These are phyloP conservation scores for Odontesthes bonariensis DNA, from an alignment of 2,113 vertebrate genomes.

Conservation along the genomic window DNA sequence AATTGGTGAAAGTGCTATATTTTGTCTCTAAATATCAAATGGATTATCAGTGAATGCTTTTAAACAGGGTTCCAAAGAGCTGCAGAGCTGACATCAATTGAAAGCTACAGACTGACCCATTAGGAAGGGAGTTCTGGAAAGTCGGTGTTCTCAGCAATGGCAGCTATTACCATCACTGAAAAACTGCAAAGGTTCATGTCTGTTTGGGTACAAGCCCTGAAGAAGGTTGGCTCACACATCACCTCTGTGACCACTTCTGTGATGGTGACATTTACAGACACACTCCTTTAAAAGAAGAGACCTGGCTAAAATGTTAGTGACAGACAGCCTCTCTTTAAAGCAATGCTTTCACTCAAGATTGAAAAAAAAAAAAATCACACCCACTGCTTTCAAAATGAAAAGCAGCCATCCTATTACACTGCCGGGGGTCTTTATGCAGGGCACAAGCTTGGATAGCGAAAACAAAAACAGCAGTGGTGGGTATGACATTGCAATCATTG, in stretches of 20 bases:
- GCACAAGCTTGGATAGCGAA: conserved; percentile 19
- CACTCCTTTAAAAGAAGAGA: not conserved
- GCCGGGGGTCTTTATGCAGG: conserved; percentile 28
- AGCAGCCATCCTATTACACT: conserved; percentile 21
- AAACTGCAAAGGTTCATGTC: conserved; percentile 15
- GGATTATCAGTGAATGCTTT: not conserved
- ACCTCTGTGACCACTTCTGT: conserved; percentile 5
- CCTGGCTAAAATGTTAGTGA: conserved; percentile 3
- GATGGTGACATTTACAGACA: conserved; percentile 38
- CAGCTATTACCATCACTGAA: not conserved
- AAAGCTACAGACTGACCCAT: not conserved
- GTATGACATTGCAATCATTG: conserved; percentile 49
- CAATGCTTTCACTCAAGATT: conserved; percentile 18
- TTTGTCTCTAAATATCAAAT: not conserved
- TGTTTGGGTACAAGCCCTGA: conserved; percentile 6
- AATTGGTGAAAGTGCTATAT: not conserved
- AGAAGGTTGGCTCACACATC: conserved; percentile 3
- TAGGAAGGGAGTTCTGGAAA: not conserved
- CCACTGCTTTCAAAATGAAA: not conserved
- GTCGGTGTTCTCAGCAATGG: not conserved
- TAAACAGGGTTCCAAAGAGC: too few species aligned
- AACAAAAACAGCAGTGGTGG: conserved; percentile 37
- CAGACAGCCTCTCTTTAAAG: not conserved
- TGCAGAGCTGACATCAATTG: not conserved
- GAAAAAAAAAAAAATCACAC: conserved; percentile 5